phyloP scores from a whole-genome alignment of 2,797 vertebrate species.

The Dryobates pubescens region DNA sequence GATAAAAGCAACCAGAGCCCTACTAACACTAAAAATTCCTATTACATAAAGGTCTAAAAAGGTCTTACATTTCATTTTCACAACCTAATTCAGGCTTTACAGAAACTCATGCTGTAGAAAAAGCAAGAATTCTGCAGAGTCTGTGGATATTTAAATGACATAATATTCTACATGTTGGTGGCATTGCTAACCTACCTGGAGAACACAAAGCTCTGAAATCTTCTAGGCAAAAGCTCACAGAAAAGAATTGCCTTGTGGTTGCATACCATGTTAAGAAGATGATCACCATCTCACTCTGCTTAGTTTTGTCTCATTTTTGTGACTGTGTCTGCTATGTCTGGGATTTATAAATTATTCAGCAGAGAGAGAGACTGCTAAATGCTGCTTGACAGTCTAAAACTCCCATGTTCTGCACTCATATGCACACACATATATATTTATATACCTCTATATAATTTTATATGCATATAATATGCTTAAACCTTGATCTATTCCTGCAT shows the following conservation, averaged over 20 bases:
- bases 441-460: not conserved
- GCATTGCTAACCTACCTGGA: not conserved
- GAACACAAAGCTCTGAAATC: not conserved
- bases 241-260: not conserved
- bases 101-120: not conserved
- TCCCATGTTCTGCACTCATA: not conserved
- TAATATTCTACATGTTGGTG: not conserved
- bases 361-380: not conserved
- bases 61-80: slow-evolving; percentile 27
- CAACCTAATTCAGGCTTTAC: not conserved
- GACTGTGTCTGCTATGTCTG: not conserved
- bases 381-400: not conserved
- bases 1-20: not conserved
- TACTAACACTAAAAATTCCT: not conserved
- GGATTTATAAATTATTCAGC: slow-evolving; percentile 24
- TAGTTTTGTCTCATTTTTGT: not conserved
- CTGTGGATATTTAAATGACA: not conserved
- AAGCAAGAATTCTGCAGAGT: not conserved
- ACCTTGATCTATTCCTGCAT: not conserved
- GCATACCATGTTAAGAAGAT: not conserved
- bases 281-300: not conserved
- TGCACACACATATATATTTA: not conserved
- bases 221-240: not conserved
- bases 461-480: not conserved
- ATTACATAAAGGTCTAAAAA: not conserved